phyloP scores from a whole-genome alignment of 2,888 invertebrate genomes.

The Dromius quadrimaculatus region DNA sequence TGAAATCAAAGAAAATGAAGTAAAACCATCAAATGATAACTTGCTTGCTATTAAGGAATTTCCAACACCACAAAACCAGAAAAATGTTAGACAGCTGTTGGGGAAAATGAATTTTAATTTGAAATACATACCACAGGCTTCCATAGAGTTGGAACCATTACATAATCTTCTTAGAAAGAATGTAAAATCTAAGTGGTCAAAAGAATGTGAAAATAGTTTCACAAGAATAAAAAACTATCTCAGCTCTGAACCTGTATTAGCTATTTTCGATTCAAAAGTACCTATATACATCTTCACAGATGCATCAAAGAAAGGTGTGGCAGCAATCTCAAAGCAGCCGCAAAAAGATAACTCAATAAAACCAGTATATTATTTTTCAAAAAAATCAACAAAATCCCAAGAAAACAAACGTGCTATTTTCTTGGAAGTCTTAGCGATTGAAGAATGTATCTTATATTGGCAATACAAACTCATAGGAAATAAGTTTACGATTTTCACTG shows the following conservation, averaged over 20 bases:
- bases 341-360: too few species aligned
- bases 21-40: background rate
- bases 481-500: constrained; percentile 54
- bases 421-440: constrained; percentile 56
- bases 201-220: constrained; percentile 48
- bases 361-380: constrained; percentile 49
- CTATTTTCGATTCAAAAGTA: constrained; percentile 47
- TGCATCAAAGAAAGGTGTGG: constrained; percentile 54
- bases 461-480: constrained; percentile 55
- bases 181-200: constrained; percentile 45
- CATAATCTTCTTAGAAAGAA: constrained; percentile 54
- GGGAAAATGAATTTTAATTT: constrained; percentile 38
- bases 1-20: background rate
- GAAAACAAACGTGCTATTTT: constrained; percentile 50
- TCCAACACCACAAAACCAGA: background rate
- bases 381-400: constrained; percentile 53
- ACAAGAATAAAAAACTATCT: constrained; percentile 46
- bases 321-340: constrained; percentile 55
- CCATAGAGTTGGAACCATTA: constrained; percentile 23
- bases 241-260: constrained; percentile 49
- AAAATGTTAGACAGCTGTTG: constrained; percentile 16
- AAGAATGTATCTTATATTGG: constrained; percentile 56
- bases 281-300: constrained; percentile 47
- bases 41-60: background rate
- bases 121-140: constrained; percentile 14